A percentile compares a stretch with the other conserved stretches of the same genome.
Conservation (phyloP, 2,888 invertebrate genomes). For the Apeira syringaria region DNA sequence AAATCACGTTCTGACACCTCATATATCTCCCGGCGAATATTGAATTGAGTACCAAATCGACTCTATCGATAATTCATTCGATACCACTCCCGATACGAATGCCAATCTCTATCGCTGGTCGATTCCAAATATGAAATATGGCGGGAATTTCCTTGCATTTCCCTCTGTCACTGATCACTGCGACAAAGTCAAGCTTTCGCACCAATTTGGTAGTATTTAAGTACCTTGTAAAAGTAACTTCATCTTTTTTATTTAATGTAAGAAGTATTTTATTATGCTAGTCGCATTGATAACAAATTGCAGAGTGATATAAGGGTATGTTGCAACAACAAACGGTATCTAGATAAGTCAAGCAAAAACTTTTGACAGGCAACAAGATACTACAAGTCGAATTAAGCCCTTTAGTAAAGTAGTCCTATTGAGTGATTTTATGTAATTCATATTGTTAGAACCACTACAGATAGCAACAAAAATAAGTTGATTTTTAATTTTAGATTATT, state of each 20-base stretch:
- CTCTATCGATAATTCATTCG: conserved; percentile 28
- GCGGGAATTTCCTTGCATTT: conserved; percentile 29
- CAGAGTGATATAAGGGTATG: conserved; percentile 25
- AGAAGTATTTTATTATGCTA: conserved; percentile 23
- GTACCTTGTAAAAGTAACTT: conserved; percentile 20
- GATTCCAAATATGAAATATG: conserved; percentile 41
- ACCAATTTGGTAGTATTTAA: not conserved
- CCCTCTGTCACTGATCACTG: conserved; percentile 13
- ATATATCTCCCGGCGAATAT: conserved; percentile 66
- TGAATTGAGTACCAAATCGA: conserved; percentile 53
- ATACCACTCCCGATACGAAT: conserved; percentile 40
- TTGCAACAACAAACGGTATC: conserved; percentile 14
- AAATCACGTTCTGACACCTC: conserved; percentile 70
- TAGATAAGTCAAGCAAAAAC: conserved; percentile 7
- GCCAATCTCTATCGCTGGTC: conserved; percentile 34
- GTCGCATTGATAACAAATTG: conserved; percentile 30
- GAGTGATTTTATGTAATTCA: too few species aligned
- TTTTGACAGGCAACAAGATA: conserved; percentile 3
- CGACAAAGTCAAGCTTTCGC: conserved; percentile 25
- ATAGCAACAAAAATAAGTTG: too few species aligned
- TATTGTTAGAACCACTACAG: too few species aligned
- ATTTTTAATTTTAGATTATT: too few species aligned
- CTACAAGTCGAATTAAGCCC: not conserved
- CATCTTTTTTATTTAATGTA: conserved; percentile 1
- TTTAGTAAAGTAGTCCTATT: too few species aligned